Evolutionary conservation across 1,140 invertebrate species (phyloP).

Genomic region (Oryzaephilus surinamensis): DNA sequence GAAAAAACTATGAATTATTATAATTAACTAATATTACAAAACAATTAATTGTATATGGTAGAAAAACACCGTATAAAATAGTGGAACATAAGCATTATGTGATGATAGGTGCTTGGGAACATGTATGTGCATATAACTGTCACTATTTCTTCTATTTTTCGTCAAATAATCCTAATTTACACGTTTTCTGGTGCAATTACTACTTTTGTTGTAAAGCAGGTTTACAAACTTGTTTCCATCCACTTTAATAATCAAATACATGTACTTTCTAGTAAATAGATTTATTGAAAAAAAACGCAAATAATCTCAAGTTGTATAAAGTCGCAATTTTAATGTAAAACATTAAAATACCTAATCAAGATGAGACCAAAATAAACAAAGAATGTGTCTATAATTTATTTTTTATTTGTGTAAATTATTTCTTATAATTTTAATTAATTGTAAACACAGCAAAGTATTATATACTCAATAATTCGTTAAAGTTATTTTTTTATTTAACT

Average conservation of each 20-base stretch:
- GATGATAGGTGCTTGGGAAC: slow-evolving; percentile 31
- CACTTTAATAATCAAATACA: not conserved
- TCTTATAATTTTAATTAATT: not conserved
- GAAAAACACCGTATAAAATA: slow-evolving; percentile 27
- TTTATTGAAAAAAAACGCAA: no score
- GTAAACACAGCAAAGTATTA: not conserved
- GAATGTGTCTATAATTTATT: no score
- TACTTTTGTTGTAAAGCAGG: no score
- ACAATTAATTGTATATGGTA: slow-evolving; percentile 33
- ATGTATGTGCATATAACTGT: slow-evolving; percentile 12
- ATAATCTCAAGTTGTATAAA: no score
- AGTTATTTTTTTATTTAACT: not conserved
- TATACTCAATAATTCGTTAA: not conserved
- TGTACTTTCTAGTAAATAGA: not conserved
- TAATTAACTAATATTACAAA: slow-evolving; percentile 27
- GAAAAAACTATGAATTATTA: slow-evolving; percentile 20
- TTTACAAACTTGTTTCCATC: not conserved
- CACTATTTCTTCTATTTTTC: slow-evolving; percentile 3
- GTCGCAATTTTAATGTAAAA: no score
- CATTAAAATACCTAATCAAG: no score
- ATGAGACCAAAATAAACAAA: no score
- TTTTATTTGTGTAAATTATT: no score
- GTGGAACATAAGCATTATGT: slow-evolving; percentile 34
- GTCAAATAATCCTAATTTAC: not conserved
- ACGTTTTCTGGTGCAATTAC: slow-evolving; percentile 5